Percentiles rank a stretch among this genome's conserved stretches.
Evolutionary conservation across 2,113 vertebrate genomes (phyloP).

Genomic region (Microcebus murinus): DNA sequence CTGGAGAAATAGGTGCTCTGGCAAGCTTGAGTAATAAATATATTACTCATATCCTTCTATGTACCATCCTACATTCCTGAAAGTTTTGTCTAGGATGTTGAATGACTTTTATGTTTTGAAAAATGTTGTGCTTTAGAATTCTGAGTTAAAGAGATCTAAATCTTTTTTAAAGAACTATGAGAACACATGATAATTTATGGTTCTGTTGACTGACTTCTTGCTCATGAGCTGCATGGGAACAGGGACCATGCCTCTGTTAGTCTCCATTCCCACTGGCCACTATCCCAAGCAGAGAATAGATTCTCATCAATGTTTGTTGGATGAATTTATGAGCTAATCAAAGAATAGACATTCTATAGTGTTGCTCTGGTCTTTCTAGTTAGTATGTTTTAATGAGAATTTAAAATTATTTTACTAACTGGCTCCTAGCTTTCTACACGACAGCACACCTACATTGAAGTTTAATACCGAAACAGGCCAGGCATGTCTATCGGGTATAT

Average conservation of each 20-base stretch:
- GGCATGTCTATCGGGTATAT: background rate
- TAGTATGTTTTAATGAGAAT: background rate
- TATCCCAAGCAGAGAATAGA: background rate
- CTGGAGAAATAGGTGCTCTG: background rate
- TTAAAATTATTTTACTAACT: conserved; percentile 39
- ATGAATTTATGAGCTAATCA: background rate
- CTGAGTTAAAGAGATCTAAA: background rate
- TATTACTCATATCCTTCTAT: background rate
- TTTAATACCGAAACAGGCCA: background rate
- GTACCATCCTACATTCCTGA: background rate
- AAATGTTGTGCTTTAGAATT: background rate
- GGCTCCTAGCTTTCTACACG: background rate
- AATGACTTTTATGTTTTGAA: background rate
- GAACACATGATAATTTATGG: background rate
- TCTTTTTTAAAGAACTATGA: background rate
- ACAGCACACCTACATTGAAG: background rate
- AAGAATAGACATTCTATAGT: background rate
- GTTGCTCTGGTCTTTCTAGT: background rate
- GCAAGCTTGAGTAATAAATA: background rate
- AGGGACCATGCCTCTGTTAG: background rate
- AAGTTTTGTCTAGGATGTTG: background rate
- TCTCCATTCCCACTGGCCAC: background rate
- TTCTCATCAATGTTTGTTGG: background rate
- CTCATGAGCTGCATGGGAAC: background rate
- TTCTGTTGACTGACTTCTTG: background rate